Conservation (phyloP, 2,113 vertebrate species). For the Eonycteris spelaea region DNA sequence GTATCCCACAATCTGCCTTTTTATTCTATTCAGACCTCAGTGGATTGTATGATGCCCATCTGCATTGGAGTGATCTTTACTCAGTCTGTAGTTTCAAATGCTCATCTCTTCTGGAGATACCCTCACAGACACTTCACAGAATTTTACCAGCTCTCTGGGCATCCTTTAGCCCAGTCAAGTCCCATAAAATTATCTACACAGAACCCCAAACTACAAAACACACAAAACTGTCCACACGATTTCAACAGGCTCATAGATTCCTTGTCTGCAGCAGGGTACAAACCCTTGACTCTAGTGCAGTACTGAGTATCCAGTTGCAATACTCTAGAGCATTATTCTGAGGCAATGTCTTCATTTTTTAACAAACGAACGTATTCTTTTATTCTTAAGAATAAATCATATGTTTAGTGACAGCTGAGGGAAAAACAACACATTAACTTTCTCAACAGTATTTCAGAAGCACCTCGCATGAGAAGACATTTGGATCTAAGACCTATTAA, state of each 20-base stretch:
- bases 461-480: not conserved
- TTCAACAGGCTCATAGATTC: not conserved
- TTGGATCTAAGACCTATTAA: not conserved
- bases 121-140: not conserved
- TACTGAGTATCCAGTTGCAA: not conserved
- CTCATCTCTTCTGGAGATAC: not conserved
- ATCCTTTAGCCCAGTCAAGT: not conserved
- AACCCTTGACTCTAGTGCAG: not conserved
- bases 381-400: not conserved
- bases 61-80: not conserved
- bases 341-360: not conserved
- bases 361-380: not conserved
- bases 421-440: not conserved
- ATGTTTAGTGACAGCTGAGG: not conserved
- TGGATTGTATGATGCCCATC: not conserved
- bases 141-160: not conserved
- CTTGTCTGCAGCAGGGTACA: not conserved
- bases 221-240: not conserved
- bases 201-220: not conserved
- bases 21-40: not conserved
- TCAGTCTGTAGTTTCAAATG: not conserved
- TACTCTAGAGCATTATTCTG: not conserved
- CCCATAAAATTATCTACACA: not conserved
- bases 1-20: no score
- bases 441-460: not conserved